Evolutionary conservation across 2,113 vertebrate species (phyloP).

Genomic region (Catharus bicknelli): DNA sequence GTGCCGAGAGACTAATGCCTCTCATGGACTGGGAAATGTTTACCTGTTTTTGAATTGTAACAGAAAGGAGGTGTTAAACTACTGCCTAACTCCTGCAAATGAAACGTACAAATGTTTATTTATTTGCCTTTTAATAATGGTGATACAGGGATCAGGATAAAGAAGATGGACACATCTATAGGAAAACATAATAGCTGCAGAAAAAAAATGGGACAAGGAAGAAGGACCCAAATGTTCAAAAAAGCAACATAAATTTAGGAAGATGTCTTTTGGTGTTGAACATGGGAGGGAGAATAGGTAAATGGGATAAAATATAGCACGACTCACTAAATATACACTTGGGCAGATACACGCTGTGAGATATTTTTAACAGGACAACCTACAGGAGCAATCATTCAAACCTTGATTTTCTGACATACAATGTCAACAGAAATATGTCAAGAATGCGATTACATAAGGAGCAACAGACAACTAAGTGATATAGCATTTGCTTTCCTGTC

Average conservation of each 20-base stretch:
- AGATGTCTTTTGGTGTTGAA: neutral
- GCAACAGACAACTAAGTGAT: constrained; percentile 41
- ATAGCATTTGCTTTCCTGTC: constrained; percentile 58
- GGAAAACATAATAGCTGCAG: neutral
- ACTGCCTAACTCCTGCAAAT: neutral
- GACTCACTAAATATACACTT: neutral
- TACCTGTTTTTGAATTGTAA: constrained; percentile 8
- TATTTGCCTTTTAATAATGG: constrained; percentile 5
- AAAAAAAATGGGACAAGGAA: neutral
- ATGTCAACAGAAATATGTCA: constrained; percentile 48
- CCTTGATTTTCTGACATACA: constrained; percentile 51
- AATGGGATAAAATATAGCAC: constrained; percentile 7
- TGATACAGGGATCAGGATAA: neutral
- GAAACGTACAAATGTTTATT: neutral
- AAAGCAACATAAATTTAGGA: neutral
- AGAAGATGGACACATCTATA: neutral
- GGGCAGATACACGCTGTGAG: neutral
- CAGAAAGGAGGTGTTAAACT: neutral
- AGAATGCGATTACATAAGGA: constrained; percentile 54
- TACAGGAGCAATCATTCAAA: constrained; percentile 60
- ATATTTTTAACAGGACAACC: constrained; percentile 56
- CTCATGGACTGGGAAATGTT: neutral
- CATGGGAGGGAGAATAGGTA: neutral
- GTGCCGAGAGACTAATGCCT: neutral
- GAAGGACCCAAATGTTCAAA: neutral